Evolutionary conservation across 2,113 vertebrate species (phyloP).

Genomic region (Calonectris borealis): DNA sequence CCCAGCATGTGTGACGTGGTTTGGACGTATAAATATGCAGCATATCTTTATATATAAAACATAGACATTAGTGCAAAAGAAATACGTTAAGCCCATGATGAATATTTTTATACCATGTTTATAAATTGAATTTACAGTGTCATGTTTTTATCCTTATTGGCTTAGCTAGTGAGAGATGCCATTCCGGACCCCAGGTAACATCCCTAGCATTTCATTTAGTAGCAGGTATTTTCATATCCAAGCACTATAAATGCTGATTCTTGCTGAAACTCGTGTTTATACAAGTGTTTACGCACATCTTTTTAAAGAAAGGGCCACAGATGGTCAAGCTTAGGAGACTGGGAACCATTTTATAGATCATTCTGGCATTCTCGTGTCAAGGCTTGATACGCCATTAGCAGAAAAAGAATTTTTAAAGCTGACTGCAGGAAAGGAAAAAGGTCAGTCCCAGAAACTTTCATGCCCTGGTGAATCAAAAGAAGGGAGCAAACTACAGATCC

Average conservation of each 20-base stretch:
- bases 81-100: accelerated
- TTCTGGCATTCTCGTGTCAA: background rate
- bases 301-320: background rate
- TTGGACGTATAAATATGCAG: background rate
- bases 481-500: background rate
- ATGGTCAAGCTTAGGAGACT: background rate
- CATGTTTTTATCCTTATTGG: background rate
- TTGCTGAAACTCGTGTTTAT: background rate
- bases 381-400: background rate
- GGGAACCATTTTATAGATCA: background rate
- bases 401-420: background rate
- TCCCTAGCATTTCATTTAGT: background rate
- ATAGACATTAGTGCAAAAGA: background rate
- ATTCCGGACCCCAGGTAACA: background rate
- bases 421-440: background rate
- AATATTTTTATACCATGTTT: background rate
- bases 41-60: background rate
- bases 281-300: background rate
- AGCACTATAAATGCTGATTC: background rate
- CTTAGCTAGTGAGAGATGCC: background rate
- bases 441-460: background rate
- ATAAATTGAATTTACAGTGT: background rate
- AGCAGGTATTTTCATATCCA: background rate
- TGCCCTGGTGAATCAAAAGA: background rate
- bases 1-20: background rate